A percentile compares a stretch with the other conserved stretches of the same genome.
These are phyloP conservation scores for Aspiorhynchus laticeps DNA, from an alignment of 2,113 vertebrate genomes.

Conservation along the genomic window DNA sequence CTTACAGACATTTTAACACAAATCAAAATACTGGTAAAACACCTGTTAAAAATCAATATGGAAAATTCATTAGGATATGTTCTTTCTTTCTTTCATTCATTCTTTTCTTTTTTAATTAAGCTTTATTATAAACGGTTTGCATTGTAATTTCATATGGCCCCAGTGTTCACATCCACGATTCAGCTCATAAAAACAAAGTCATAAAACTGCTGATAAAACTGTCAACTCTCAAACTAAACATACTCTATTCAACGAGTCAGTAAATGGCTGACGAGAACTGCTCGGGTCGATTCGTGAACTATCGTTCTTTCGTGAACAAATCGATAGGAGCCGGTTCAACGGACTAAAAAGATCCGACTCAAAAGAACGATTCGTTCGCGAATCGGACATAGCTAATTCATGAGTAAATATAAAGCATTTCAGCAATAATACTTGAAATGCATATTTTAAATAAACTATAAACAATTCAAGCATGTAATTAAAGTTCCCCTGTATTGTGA, in stretches of 20 bases:
- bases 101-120: not conserved
- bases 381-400: not conserved
- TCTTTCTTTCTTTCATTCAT: too few relatives aligned
- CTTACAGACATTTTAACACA: not conserved
- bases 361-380: not conserved
- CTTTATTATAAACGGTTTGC: not conserved
- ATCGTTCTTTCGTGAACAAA: not conserved
- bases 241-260: not conserved
- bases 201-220: not conserved
- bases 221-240: not conserved
- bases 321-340: not conserved
- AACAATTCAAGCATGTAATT: not conserved
- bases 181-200: not conserved
- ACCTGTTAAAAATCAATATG: not conserved
- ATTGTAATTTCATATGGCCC: not conserved
- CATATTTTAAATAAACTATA: not conserved
- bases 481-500: not conserved
- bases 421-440: not conserved
- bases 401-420: not conserved
- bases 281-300: not conserved
- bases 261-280: not conserved
- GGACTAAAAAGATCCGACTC: not conserved
- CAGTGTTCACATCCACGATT: not conserved
- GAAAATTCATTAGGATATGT: not conserved
- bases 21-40: not conserved